A percentile compares a stretch with the other conserved stretches of the same genome.
Evolutionary conservation across 2,113 vertebrate genomes (phyloP).

Genomic region (Catagonus wagneri): DNA sequence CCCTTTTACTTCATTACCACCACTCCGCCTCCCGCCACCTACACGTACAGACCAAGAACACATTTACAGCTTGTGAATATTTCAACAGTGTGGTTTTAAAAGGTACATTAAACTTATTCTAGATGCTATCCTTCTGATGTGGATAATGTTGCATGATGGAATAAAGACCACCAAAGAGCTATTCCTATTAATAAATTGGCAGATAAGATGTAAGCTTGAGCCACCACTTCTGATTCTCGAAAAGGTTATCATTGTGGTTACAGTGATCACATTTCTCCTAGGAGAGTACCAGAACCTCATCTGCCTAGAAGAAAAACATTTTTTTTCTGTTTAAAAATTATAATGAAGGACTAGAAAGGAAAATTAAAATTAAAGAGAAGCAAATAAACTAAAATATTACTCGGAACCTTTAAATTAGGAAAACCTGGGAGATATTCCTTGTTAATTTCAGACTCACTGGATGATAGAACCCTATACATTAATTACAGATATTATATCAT

Average conservation of each 20-base stretch:
- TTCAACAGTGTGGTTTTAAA: slow-evolving; percentile 66
- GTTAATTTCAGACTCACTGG: slow-evolving; percentile 61
- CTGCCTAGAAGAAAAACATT: background rate
- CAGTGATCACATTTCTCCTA: slow-evolving; percentile 4
- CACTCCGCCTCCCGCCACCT: background rate
- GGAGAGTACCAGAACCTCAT: background rate
- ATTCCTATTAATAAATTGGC: slow-evolving; percentile 70
- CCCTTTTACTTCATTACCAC: background rate
- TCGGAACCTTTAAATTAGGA: slow-evolving; percentile 28
- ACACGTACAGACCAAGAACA: slow-evolving; percentile 40
- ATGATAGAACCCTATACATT: slow-evolving; percentile 15
- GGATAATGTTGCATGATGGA: slow-evolving; percentile 72
- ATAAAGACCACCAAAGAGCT: slow-evolving; percentile 71
- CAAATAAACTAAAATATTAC: slow-evolving; percentile 67
- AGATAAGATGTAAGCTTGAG: slow-evolving; percentile 48
- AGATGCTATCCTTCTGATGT: slow-evolving; percentile 32
- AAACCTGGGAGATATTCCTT: slow-evolving; percentile 39
- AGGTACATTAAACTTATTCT: slow-evolving; percentile 68
- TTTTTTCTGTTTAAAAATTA: slow-evolving; percentile 41
- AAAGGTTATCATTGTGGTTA: background rate
- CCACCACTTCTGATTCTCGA: background rate
- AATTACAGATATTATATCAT: slow-evolving; percentile 43
- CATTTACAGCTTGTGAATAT: slow-evolving; percentile 61
- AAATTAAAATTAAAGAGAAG: slow-evolving; percentile 65
- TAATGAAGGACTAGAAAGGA: slow-evolving; percentile 44